Evolutionary conservation across 2,888 invertebrate genomes (phyloP).

Genomic region (Zygogramma bicolorata): DNA sequence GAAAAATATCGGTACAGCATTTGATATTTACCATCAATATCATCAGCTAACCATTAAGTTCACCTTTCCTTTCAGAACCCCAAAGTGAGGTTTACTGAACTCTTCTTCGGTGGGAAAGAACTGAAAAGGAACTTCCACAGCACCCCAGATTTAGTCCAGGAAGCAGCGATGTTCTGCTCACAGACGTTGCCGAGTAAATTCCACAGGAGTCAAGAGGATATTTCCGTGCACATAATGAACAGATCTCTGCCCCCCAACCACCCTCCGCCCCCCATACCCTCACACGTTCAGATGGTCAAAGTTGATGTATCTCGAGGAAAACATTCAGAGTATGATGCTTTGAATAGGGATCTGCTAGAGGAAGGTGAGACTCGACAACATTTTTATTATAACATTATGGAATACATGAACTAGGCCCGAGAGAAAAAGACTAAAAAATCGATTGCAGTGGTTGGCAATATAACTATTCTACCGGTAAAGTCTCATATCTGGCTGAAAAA

Average conservation of each 20-base stretch:
- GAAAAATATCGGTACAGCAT: too few species aligned
- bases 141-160: slow-evolving; percentile 83
- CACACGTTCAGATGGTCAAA: slow-evolving; percentile 77
- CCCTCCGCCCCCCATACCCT: slow-evolving; percentile 84
- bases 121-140: slow-evolving; percentile 89
- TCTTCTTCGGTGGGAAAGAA: slow-evolving; percentile 67
- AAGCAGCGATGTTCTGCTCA: slow-evolving; percentile 55
- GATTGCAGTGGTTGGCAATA: too few species aligned
- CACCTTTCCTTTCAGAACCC: slow-evolving; percentile 69
- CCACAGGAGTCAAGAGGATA: slow-evolving; percentile 80
- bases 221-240: slow-evolving; percentile 63
- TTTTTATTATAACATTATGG: too few species aligned
- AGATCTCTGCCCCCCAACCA: slow-evolving; percentile 79
- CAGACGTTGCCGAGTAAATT: slow-evolving; percentile 63
- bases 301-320: slow-evolving; percentile 72
- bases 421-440: too few species aligned
- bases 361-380: slow-evolving; percentile 57
- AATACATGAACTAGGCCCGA: too few species aligned
- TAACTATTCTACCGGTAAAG: too few species aligned
- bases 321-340: slow-evolving; percentile 60
- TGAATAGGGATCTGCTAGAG: slow-evolving; percentile 58
- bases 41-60: too few species aligned
- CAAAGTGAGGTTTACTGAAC: slow-evolving; percentile 68
- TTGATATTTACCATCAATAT: too few species aligned
- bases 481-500: too few species aligned